Conservation (phyloP, 2,797 vertebrate species). For the Typhlichthys eigenmanni region DNA sequence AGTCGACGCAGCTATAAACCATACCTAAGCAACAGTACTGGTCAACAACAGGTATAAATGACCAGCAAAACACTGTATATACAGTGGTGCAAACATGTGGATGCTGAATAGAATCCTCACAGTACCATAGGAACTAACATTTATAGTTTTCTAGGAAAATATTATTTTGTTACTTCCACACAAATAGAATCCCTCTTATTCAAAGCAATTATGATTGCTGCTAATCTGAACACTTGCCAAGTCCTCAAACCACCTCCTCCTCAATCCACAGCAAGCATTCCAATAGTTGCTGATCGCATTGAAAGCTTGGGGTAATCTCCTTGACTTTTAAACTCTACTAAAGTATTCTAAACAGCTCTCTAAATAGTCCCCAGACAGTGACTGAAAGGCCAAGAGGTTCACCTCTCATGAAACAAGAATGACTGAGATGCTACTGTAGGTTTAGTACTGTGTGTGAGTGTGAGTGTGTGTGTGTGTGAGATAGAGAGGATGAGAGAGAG, state of each 20-base stretch:
- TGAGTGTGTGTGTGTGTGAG: too few relatives aligned
- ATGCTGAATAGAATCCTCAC: too few relatives aligned
- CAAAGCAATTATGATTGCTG: slow-evolving; percentile 46
- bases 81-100: too few relatives aligned
- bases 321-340: slow-evolving; percentile 26
- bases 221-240: slow-evolving; percentile 52
- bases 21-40: slow-evolving; percentile 65
- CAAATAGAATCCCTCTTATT: slow-evolving; percentile 40
- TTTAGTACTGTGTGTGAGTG: too few relatives aligned
- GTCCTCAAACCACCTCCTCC: slow-evolving; percentile 43
- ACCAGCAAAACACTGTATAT: too few relatives aligned
- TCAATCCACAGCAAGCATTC: slow-evolving; percentile 39
- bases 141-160: slow-evolving; percentile 7
- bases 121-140: not conserved
- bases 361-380: slow-evolving; percentile 17
- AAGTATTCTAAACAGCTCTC: not conserved
- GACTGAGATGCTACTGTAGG: too few relatives aligned
- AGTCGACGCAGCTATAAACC: slow-evolving; percentile 80
- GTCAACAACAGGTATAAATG: slow-evolving; percentile 63
- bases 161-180: slow-evolving; percentile 7
- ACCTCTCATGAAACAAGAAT: too few relatives aligned
- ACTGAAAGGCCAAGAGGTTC: slow-evolving; percentile 6
- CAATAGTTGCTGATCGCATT: slow-evolving; percentile 33
- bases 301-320: slow-evolving; percentile 8
- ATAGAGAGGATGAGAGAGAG: too few relatives aligned